A percentile compares a stretch with the other conserved stretches of the same genome.
Evolutionary conservation across 1,140 invertebrate species (phyloP).

Genomic region (Cephus cinctus): DNA sequence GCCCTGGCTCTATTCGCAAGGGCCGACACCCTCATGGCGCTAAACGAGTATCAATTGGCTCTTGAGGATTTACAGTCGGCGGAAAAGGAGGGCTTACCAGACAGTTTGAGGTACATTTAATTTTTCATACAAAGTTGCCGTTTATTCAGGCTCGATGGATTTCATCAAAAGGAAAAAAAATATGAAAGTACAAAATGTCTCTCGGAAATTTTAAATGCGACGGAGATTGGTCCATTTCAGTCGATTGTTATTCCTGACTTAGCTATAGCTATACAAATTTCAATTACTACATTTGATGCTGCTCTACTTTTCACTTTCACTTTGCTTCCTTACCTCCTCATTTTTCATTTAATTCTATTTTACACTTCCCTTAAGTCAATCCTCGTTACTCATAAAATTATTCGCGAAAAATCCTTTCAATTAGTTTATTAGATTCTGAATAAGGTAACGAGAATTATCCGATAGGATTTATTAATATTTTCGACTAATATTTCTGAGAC

Average conservation of each 20-base stretch:
- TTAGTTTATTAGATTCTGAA: no score
- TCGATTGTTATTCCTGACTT: background rate
- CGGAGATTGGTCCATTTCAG: background rate
- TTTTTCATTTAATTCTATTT: no score
- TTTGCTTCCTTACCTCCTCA: background rate
- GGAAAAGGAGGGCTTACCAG: conserved; percentile 60
- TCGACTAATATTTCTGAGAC: no score
- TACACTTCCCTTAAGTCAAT: no score
- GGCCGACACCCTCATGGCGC: conserved; percentile 58
- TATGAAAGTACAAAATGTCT: background rate
- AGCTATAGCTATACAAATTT: background rate
- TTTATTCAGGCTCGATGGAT: background rate
- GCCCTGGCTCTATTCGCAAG: conserved; percentile 61
- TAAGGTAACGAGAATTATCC: no score
- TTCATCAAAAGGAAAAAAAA: background rate
- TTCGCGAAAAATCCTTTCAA: no score
- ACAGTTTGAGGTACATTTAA: background rate
- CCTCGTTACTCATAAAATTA: no score
- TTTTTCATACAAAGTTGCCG: background rate
- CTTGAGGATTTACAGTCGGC: conserved; percentile 64
- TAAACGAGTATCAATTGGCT: conserved; percentile 57
- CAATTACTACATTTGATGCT: background rate
- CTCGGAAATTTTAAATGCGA: background rate
- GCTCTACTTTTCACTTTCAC: background rate
- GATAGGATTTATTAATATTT: no score